Evolutionary conservation across 1,140 invertebrate species (phyloP).

Genomic region (Augochlora pura): DNA sequence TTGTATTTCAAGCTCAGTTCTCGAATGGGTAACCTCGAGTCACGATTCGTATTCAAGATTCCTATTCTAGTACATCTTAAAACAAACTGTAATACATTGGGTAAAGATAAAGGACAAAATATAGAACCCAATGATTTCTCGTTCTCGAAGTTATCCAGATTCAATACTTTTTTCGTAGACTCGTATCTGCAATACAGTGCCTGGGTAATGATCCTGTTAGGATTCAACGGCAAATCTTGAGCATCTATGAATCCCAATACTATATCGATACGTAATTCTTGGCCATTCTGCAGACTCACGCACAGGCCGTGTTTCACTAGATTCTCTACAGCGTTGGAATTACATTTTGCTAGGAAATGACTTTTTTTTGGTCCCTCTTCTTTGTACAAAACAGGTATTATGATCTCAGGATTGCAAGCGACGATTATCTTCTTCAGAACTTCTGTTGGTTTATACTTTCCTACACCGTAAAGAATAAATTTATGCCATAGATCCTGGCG

Average conservation of each 20-base stretch:
- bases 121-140: slow-evolving; percentile 68
- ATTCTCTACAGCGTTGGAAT: slow-evolving; percentile 63
- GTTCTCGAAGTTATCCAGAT: slow-evolving; percentile 74
- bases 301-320: slow-evolving; percentile 69
- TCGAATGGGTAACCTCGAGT: slow-evolving; percentile 68
- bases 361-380: slow-evolving; percentile 65
- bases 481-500: slow-evolving; percentile 77
- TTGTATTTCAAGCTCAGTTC: slow-evolving; percentile 73
- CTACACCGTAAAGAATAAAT: slow-evolving; percentile 73
- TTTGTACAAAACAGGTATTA: slow-evolving; percentile 72
- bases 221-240: slow-evolving; percentile 68
- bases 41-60: slow-evolving; percentile 55
- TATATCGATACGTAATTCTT: slow-evolving; percentile 70
- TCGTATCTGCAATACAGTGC: slow-evolving; percentile 67
- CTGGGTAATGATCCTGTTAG: slow-evolving; percentile 64
- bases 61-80: slow-evolving; percentile 66
- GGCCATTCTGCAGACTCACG: slow-evolving; percentile 59
- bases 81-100: slow-evolving; percentile 68
- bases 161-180: slow-evolving; percentile 67
- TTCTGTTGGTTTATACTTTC: slow-evolving; percentile 53
- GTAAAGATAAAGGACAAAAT: slow-evolving; percentile 73
- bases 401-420: slow-evolving; percentile 67
- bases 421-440: slow-evolving; percentile 67
- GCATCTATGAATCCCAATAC: slow-evolving; percentile 69
- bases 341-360: slow-evolving; percentile 72